phyloP scores from a whole-genome alignment of 1,140 invertebrate species.

The Ridgeia piscesae region DNA sequence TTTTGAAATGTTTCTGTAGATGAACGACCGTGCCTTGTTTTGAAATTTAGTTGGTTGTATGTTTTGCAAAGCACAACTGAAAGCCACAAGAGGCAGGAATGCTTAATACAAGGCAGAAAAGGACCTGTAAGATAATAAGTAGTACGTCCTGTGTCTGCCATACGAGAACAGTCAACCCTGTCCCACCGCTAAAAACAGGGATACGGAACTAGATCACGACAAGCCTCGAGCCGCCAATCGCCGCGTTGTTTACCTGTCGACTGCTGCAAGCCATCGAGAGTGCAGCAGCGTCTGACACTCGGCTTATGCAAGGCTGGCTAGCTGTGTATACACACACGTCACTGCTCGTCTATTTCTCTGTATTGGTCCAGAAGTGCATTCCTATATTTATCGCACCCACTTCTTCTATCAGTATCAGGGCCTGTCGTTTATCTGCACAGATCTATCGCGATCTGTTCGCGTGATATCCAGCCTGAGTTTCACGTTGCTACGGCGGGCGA shows the following conservation, averaged over 20 bases:
- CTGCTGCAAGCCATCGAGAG: neutral
- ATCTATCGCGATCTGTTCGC: neutral
- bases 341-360: neutral
- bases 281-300: neutral
- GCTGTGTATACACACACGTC: neutral
- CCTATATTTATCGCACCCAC: neutral
- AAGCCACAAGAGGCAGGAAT: too few species aligned
- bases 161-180: neutral
- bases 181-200: neutral
- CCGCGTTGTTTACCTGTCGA: neutral
- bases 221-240: neutral
- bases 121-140: too few species aligned
- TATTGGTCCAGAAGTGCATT: neutral
- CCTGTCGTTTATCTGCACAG: neutral
- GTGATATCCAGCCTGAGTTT: neutral
- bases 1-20: too few species aligned
- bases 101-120: too few species aligned
- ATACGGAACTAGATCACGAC: neutral
- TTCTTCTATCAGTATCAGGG: neutral
- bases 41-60: too few species aligned
- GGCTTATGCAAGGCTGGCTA: neutral
- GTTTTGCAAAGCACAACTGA: too few species aligned
- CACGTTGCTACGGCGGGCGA: neutral
- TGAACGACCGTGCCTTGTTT: too few species aligned
- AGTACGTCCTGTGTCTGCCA: neutral